These are phyloP conservation scores for Sycobia sp. DNA, from an alignment of 1,140 invertebrate species.

Conservation along the genomic window DNA sequence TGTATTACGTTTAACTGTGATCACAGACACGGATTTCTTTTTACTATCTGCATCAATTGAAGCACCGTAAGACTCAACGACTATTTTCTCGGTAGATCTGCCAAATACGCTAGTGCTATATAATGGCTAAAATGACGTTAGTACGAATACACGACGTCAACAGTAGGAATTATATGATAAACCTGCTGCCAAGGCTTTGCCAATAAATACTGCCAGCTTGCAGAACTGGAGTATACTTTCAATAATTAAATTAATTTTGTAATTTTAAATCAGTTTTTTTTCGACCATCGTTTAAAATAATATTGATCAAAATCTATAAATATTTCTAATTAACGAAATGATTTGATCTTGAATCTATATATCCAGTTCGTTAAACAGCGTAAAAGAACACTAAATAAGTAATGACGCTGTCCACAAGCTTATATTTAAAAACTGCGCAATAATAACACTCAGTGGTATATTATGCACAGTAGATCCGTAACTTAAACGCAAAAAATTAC, in stretches of 20 bases:
- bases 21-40: no score
- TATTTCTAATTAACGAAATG: no score
- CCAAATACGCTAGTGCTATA: no score
- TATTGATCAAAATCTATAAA: no score
- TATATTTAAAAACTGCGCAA: conserved; percentile 19
- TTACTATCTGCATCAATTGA: no score
- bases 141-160: no score
- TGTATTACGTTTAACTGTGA: no score
- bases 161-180: no score
- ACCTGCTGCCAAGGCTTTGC: conserved; percentile 20
- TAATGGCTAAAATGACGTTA: no score
- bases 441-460: conserved; percentile 9
- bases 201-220: conserved; percentile 11
- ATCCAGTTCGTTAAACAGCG: not conserved
- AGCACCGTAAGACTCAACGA: no score
- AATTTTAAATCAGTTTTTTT: not conserved
- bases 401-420: conserved; percentile 10
- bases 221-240: not conserved
- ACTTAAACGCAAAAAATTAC: not conserved
- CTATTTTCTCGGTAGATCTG: no score
- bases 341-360: not conserved
- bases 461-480: conserved; percentile 16
- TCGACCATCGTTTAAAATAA: not conserved
- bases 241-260: not conserved
- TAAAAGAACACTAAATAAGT: no score